These are phyloP conservation scores for Atlantisia rogersi DNA, from an alignment of 2,113 vertebrate genomes.

Conservation along the genomic window DNA sequence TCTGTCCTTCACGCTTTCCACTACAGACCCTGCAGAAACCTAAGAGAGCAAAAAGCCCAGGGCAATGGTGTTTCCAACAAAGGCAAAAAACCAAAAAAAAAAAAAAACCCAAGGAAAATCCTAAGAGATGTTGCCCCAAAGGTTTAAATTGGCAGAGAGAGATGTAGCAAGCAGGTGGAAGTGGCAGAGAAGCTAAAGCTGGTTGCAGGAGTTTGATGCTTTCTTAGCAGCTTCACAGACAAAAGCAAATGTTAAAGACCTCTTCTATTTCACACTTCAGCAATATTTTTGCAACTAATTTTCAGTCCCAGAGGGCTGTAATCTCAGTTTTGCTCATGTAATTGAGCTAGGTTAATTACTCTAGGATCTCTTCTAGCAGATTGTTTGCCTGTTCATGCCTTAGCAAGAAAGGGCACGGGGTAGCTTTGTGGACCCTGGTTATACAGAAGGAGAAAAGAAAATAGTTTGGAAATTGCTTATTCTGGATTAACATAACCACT, in stretches of 20 bases:
- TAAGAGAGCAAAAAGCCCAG: conserved; percentile 30
- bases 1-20: conserved; percentile 86
- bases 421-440: background rate
- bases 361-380: background rate
- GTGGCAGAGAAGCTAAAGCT: background rate
- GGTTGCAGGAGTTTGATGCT: accelerated
- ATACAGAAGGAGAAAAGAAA: background rate
- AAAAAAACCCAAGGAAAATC: background rate
- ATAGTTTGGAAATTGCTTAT: background rate
- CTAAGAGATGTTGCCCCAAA: background rate
- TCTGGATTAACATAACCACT: background rate
- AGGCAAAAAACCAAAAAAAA: background rate
- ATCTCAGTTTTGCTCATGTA: background rate
- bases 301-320: background rate
- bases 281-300: background rate
- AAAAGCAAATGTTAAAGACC: background rate
- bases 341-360: background rate
- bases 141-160: background rate
- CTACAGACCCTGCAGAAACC: conserved; percentile 88
- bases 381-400: background rate
- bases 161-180: background rate
- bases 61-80: background rate
- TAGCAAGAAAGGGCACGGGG: background rate
- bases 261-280: background rate
- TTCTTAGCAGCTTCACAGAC: background rate